Base-by-base conservation (phyloP, 2,797 vertebrate genomes). In the Pseudomugil gertrudae region DNA sequence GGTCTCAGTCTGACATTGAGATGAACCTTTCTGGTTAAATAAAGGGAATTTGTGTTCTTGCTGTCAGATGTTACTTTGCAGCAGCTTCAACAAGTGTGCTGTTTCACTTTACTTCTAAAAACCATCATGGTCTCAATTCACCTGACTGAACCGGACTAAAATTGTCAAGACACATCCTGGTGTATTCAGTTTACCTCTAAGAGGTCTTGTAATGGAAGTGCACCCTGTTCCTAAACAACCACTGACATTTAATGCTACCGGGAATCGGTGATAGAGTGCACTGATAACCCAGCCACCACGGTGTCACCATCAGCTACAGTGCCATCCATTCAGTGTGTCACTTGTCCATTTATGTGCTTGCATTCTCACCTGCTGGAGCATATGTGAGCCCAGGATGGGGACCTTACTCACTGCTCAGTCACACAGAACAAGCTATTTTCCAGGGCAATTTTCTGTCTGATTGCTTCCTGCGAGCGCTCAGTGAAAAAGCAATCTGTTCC, bases 381-480 rank as follows among this genome's bases (percentile, higher is more conserved):
- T 82, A 83, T 85, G 81, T 72, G 72, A 21, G 14, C 60, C 76
- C 78, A 48, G 67, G 60, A 72, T 48, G 2, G 40, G 68, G 67
- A 78, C 78, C 77, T 63, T 24, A 53, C 74, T 78, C 48, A 58
- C 80, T 68, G 84, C 81, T 88, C 85, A 79, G 74, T 78, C 84
- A 76, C 81, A 85, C 82, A 86, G 88, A 87, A 84, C 65, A 29
- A 81, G 78, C 85, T 84, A 87, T 90, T 89, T 88, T 89, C 85
- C 81, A 60, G 78, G 66, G 85, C 84, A 90, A 92, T 93, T 91
- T 92, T 91, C 87, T 87, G 81, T 87, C 72, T 89, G 89, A 92
- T 91, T 92, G 86, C 89, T 89, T 92, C 89, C 91, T 90, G 87
- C 47, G 4, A 86, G 67, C 58, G 67, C 73, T 89, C 73, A 79